phyloP scores from a whole-genome alignment of 2,888 invertebrate species.

The Melanophora roralis region DNA sequence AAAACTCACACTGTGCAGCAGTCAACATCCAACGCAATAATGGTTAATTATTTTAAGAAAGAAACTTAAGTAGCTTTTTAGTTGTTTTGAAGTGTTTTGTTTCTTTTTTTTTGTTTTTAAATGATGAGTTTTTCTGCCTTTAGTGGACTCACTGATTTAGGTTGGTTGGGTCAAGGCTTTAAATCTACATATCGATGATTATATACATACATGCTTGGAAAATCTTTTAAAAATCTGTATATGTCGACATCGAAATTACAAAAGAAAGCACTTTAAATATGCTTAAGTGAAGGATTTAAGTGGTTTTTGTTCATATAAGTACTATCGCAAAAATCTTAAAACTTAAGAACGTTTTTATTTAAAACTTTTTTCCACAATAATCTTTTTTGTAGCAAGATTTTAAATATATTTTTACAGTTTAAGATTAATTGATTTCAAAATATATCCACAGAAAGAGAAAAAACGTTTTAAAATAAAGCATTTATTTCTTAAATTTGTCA shows the following conservation, averaged over 20 bases:
- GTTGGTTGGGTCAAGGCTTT: conserved; percentile 60
- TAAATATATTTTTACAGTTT: too few species aligned
- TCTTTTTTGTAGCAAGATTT: too few species aligned
- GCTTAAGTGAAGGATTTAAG: conserved; percentile 60
- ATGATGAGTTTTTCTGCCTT: conserved; percentile 32
- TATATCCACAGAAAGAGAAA: too few species aligned
- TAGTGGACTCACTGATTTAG: not conserved
- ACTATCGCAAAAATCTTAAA: conserved; percentile 55
- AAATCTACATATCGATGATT: not conserved
- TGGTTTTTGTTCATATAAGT: conserved; percentile 44
- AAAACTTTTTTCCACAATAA: too few species aligned
- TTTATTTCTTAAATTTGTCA: too few species aligned
- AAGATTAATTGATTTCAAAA: too few species aligned
- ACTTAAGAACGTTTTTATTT: conserved; percentile 36
- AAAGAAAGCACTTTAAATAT: conserved; percentile 52
- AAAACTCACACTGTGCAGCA: too few species aligned
- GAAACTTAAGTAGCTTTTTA: conserved; percentile 59
- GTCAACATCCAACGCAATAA: conserved; percentile 20
- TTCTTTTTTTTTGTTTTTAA: not conserved
- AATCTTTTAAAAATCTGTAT: not conserved
- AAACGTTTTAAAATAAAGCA: too few species aligned
- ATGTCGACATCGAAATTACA: not conserved
- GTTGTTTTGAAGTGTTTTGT: conserved; percentile 52
- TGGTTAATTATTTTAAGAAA: conserved; percentile 59
- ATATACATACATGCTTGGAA: too few species aligned